A percentile compares a stretch with the other conserved stretches of the same genome.
These are phyloP conservation scores for Asarcornis scutulata DNA, from an alignment of 2,113 vertebrate genomes.

Conservation along the genomic window DNA sequence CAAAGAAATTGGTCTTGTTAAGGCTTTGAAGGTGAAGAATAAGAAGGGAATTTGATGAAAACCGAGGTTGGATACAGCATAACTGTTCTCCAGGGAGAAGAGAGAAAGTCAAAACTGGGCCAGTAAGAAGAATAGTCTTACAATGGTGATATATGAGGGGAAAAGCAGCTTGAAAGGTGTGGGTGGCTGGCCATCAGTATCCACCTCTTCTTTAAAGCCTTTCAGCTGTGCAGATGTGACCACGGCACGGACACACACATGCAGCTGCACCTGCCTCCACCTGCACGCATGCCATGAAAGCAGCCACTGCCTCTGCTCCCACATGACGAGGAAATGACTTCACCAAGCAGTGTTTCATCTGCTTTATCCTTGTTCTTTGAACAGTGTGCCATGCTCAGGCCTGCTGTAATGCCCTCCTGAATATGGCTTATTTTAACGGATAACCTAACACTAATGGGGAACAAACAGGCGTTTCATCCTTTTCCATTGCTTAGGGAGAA, in stretches of 20 bases:
- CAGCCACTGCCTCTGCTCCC: not conserved
- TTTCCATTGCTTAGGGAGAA: not conserved
- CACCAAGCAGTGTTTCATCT: not conserved
- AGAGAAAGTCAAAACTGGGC: not conserved
- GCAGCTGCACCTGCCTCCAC: accelerated
- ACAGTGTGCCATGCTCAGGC: not conserved
- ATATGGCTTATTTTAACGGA: not conserved
- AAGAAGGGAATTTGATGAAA: not conserved
- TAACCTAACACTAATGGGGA: not conserved
- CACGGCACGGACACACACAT: accelerated
- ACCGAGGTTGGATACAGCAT: not conserved
- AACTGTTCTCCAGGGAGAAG: not conserved
- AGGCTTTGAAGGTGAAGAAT: not conserved
- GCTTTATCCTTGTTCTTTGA: not conserved
- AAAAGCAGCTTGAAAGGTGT: not conserved
- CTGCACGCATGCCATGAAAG: accelerated
- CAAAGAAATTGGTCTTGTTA: not conserved
- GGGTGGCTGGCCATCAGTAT: not conserved
- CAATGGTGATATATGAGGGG: not conserved
- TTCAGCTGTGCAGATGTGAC: not conserved
- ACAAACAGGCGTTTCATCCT: not conserved
- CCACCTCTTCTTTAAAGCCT: accelerated
- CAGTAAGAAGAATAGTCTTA: not conserved
- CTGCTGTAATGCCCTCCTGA: not conserved
- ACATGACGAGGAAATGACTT: not conserved